Conservation (phyloP, 2,888 invertebrate genomes). For the Quadroppia sp. region DNA sequence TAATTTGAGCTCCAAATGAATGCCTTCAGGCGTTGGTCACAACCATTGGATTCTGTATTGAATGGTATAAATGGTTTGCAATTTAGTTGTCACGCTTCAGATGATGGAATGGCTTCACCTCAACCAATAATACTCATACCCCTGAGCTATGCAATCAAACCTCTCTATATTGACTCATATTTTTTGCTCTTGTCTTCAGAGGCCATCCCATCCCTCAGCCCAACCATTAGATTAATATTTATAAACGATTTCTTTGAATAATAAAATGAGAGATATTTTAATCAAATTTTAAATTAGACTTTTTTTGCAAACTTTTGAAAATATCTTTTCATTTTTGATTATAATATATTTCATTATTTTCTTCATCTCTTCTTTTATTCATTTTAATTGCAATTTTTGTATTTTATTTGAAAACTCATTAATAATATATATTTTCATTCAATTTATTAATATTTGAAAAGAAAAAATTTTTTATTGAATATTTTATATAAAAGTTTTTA, state of each 20-base stretch:
- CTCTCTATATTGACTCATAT: too few relatives aligned
- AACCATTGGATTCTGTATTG: background rate
- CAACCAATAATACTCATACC: background rate
- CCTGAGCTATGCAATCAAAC: background rate
- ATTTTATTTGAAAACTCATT: conserved; percentile 3
- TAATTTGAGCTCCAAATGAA: conserved; percentile 16
- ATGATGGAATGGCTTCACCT: conserved; percentile 22
- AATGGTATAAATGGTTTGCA: conserved; percentile 26
- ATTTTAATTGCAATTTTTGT: conserved; percentile 2
- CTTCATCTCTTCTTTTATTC: too few relatives aligned
- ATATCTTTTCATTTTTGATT: background rate
- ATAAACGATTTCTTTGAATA: background rate
- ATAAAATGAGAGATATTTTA: background rate
- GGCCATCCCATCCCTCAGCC: background rate
- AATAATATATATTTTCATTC: conserved; percentile 1
- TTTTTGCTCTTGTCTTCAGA: background rate
- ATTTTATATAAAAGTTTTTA: too few relatives aligned
- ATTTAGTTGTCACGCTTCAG: conserved; percentile 32
- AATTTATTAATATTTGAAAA: conserved; percentile 5
- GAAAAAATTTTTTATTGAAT: background rate
- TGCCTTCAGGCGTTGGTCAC: conserved; percentile 31
- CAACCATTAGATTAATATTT: background rate
- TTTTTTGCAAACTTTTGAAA: background rate
- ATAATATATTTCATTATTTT: background rate
- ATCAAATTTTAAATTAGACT: background rate